A percentile compares a stretch with the other conserved stretches of the same genome.
Conservation (phyloP, 1,140 invertebrate species). For the Plutomurus gul region DNA sequence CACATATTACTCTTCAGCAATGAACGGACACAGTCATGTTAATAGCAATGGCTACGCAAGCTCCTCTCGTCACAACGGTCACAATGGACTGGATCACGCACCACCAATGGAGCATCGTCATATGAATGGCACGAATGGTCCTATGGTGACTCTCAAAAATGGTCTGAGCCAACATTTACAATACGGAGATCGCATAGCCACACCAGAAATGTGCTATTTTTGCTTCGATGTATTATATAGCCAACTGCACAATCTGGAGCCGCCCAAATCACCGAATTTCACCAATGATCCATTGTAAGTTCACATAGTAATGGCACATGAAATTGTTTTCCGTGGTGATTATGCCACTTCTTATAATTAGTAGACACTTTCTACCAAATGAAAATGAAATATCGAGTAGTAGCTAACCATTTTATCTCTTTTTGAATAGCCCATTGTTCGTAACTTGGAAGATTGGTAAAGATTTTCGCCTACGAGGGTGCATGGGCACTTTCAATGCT, state of each 20-base stretch:
- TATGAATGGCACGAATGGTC: constrained; percentile 36
- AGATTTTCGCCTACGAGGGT: constrained; percentile 87
- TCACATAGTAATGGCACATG: too few relatives aligned
- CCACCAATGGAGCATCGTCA: constrained; percentile 34
- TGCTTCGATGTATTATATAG: constrained; percentile 97
- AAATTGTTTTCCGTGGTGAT: too few relatives aligned
- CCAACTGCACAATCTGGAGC: constrained; percentile 88
- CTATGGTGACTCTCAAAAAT: constrained; percentile 31
- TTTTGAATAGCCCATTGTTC: constrained; percentile 87
- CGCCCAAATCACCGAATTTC: constrained; percentile 85
- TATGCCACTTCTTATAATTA: not conserved
- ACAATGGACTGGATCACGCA: not conserved
- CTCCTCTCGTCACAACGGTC: not conserved
- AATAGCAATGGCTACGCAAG: not conserved
- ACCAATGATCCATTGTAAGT: constrained; percentile 94
- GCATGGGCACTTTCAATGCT: constrained; percentile 93
- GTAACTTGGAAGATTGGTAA: constrained; percentile 98
- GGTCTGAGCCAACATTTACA: constrained; percentile 59
- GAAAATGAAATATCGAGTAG: too few relatives aligned
- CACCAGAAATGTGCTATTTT: constrained; percentile 96
- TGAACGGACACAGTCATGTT: constrained; percentile 15
- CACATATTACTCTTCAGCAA: not conserved
- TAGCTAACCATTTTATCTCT: constrained; percentile 49
- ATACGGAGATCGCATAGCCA: constrained; percentile 69
- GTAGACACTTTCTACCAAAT: not conserved